These are phyloP conservation scores for Arge pagana DNA, from an alignment of 2,888 invertebrate genomes.

Conservation along the genomic window DNA sequence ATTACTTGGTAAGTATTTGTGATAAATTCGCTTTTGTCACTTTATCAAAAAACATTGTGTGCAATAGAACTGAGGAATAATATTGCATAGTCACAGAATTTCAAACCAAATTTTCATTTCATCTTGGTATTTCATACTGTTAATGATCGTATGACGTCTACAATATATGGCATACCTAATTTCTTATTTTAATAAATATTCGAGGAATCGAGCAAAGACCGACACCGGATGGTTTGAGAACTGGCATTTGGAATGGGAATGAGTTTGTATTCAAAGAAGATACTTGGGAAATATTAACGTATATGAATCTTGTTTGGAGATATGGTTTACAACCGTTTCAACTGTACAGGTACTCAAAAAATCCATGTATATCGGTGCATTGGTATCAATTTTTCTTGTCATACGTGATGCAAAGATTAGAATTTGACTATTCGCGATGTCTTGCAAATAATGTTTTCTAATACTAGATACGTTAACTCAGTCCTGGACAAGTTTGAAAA, in stretches of 20 bases:
- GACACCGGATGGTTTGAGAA: constrained; percentile 30
- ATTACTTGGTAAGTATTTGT: constrained; percentile 56
- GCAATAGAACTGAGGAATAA: constrained; percentile 10
- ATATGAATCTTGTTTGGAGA: constrained; percentile 61
- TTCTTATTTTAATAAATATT: constrained; percentile 18
- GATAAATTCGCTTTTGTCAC: constrained; percentile 1
- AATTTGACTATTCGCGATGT: neutral
- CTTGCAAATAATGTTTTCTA: neutral
- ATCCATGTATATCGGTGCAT: too few species aligned
- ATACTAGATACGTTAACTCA: constrained; percentile 37
- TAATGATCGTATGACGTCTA: too few species aligned
- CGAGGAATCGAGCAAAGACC: constrained; percentile 50
- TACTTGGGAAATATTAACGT: constrained; percentile 56
- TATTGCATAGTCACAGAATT: constrained; percentile 3
- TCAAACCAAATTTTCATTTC: neutral
- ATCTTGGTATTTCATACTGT: too few species aligned
- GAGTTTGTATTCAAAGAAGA: constrained; percentile 63
- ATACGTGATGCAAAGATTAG: constrained; percentile 38
- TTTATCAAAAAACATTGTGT: neutral
- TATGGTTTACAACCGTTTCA: constrained; percentile 63
- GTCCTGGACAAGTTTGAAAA: constrained; percentile 53
- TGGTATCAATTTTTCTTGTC: constrained; percentile 55
- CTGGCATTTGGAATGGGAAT: constrained; percentile 62
- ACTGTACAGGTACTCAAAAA: constrained; percentile 57
- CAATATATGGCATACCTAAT: neutral